Base-by-base conservation (phyloP, 1,140 invertebrate species). In the Triops cancriformis region DNA sequence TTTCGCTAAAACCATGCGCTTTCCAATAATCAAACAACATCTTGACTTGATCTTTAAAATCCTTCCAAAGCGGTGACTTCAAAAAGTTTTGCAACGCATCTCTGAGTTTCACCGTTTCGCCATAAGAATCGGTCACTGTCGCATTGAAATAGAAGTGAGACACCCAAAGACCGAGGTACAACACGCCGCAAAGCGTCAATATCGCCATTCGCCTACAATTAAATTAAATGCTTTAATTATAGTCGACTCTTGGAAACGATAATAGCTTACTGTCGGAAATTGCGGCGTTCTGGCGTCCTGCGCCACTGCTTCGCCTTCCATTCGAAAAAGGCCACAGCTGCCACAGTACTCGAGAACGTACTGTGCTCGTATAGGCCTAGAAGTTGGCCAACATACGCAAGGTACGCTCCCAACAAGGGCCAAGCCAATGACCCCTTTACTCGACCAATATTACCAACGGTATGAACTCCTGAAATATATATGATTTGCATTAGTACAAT, bases 61-160 rank as follows among this genome's bases (percentile, higher is more conserved):
- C 90, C 18, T 88, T 86, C 89, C 90, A 91, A 81, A 90, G 88
- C 12, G 94, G 94, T 11, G 94, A 96, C 1, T 92, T 94, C 77
- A 97, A 90, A 82, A 98, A 95, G 84, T 98, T 94, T 80, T 91
- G 88, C 0, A 96, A 80, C 0, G 95, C 94, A 84, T 97, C 95
- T 76, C 93, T 89, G 7, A 96, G 84, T 77, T 93, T 94, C 0
- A 96, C 90, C 82, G 93, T 90, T 80, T 96, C 93, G 6, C 94
- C 95, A 79, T 96, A 91, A 76, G 90, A 91, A 82, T 95, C 93
- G 1, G 90, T 92, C 18, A 98, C 87, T 72, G 89, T 91, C 14
- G 94, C 93, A 83, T 97, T 97, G 84, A 96, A 97, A 84, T 94
- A 96, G 18, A 98, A 85, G 79, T 91, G 94, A 31, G 91, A 91